Evolutionary conservation across 37 sponge, comb jelly and placozoan species (phyloP), one percentile per base, ranked within the genome.

Genomic region (Theonella swinhoei): DNA sequence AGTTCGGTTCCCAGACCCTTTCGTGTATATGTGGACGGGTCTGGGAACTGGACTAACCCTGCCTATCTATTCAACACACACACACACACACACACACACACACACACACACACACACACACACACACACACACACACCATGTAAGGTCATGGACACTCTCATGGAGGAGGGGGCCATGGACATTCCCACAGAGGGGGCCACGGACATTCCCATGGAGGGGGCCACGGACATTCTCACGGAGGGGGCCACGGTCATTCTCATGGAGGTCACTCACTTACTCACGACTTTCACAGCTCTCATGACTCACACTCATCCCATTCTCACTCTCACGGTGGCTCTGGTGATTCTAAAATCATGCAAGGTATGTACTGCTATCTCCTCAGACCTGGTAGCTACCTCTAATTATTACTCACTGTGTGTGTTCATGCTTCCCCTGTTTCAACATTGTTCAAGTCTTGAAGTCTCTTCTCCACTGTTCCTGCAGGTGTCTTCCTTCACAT

Each of bases 401-500:
- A n/a, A n/a, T n/a, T 32, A 34, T 39, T 22, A 4, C 20, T 8
- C 22, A 47, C 54, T 47, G 54, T 47, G 54, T 47, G 54, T 47
- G 7, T 47, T 47, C 54, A 47, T 17, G 54, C 11, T 47, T 47
- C 54, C 40, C 72, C 11, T n/a, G 67, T 25, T 71, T 40, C 36
- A 35, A 36, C 8, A 23, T 36, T 31, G 61, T 58, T 24, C 32
- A 20, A 17, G 29, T 9, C 7, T 25, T n/a, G 24, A 33, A n/a
- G 30, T 32, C 2, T 17, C 62, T n/a, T n/a, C n/a, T 25, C 7
- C 30, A 33, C 72, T 47, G 22, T 24, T 39, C 2, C 23, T 70
- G 47, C 37, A 95, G 96, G 96, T 1, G 80, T 95, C 17, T 93
- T 95, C 63, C 83, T 95, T 29, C 96, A 95, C 73, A 92, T 95